phyloP scores from a whole-genome alignment of 1,140 invertebrate genomes.

The Neuroterus valhalla region DNA sequence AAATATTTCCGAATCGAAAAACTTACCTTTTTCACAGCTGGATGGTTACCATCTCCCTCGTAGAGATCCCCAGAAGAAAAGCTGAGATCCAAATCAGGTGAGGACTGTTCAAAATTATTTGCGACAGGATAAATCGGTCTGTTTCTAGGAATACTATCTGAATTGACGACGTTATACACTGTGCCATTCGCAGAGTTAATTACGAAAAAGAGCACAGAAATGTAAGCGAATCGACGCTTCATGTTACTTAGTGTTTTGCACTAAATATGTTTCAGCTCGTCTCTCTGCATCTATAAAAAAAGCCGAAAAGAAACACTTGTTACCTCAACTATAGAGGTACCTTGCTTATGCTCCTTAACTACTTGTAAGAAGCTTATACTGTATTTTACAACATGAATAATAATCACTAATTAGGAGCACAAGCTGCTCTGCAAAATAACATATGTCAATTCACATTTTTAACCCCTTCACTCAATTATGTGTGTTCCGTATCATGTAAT shows the following conservation, averaged over 20 bases:
- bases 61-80: constrained; percentile 56
- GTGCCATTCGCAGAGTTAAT: constrained; percentile 36
- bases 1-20: too few relatives aligned
- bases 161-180: constrained; percentile 55
- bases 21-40: constrained; percentile 54
- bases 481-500: background rate
- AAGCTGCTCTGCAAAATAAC: background rate
- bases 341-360: constrained; percentile 49
- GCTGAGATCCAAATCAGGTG: constrained; percentile 62
- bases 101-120: constrained; percentile 56
- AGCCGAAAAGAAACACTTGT: background rate
- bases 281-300: background rate
- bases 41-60: constrained; percentile 32
- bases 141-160: constrained; percentile 40
- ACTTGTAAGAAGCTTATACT: constrained; percentile 59
- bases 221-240: constrained; percentile 32
- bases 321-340: background rate
- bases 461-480: background rate
- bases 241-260: constrained; percentile 11
- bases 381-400: background rate
- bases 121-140: constrained; percentile 41
- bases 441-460: constrained; percentile 19
- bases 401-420: background rate
- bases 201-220: constrained; percentile 36
- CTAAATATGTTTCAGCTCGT: background rate